Evolutionary conservation across 30 jellyfish, hydroid and myxozoan genomes (phyloP), one percentile per base, ranked within the genome.

Genomic region (Aurelia sp.): DNA sequence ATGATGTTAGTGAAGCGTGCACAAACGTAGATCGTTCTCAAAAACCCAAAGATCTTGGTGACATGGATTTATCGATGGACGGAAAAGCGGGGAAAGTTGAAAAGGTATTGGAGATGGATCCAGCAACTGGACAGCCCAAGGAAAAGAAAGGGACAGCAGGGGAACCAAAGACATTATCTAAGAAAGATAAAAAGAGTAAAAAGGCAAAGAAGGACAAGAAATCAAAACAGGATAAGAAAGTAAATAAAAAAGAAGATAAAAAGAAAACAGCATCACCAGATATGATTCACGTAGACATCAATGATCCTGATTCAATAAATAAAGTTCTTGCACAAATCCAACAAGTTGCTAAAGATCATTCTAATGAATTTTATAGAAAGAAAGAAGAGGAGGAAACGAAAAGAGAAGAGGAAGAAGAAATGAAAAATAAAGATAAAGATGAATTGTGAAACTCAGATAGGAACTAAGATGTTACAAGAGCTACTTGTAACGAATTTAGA

Each of bases 261-360:
- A 75, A 76, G 41, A 70, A 76, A 74, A 50, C 50, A 62, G 96
- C 74, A 15, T 47, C 89, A 18, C 57, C 85, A 61, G 92, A 87
- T 52, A 75, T 51, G 51, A 21, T 92, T 11, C 82, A 87, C 21
- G 62, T 92, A 35, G 97, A 92, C 77, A 52, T 92, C 0, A 86
- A 86, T 66, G 98, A 92, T 70, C 98, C 98, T 19, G 74, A 74
- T 52, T 74, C 98, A 4, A 57, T 92, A 89, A 76, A 87, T 5
- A 81, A 64, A 33, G 96, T 92, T 50, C 31, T 92, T 96, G 92
- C 88, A 48, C 96, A 92, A 62, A 87, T 92, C 18, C 82, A 92
- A 63, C 71, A 87, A 31, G 81, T 83, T 13, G 70, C 96, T 3
- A 82, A 86, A 27, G 85, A 92, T 4, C 91, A 92, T 40, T 23